A percentile compares a stretch with the other conserved stretches of the same genome.
Conservation (phyloP, 2,888 invertebrate species). For the Melieria omissa region DNA sequence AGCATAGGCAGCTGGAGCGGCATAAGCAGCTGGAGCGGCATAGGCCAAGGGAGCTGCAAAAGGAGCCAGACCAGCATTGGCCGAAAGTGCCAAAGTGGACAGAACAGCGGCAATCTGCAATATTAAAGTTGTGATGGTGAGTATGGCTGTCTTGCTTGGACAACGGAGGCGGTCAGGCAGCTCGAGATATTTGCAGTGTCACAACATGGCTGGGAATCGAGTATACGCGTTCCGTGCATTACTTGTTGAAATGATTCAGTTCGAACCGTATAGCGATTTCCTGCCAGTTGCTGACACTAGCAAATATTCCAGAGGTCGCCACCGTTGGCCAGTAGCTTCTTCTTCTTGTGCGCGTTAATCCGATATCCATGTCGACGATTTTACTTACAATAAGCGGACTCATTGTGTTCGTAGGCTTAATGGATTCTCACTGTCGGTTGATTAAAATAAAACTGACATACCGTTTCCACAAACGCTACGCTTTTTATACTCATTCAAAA, state of each 20-base stretch:
- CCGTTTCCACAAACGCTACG: slow-evolving; percentile 54
- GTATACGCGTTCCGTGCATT: too few species aligned
- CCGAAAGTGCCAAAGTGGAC: slow-evolving; percentile 63
- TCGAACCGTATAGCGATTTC: neutral
- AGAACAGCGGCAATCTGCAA: slow-evolving; percentile 62
- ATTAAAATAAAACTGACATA: slow-evolving; percentile 67
- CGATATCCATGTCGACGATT: slow-evolving; percentile 12
- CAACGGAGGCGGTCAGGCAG: too few species aligned
- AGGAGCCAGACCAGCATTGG: slow-evolving; percentile 60
- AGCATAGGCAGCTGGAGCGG: slow-evolving; percentile 37
- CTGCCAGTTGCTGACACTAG: too few species aligned
- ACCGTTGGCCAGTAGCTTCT: neutral
- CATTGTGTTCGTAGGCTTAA: slow-evolving; percentile 63
- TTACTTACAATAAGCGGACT: slow-evolving; percentile 67
- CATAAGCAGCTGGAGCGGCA: slow-evolving; percentile 44
- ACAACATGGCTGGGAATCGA: too few species aligned
- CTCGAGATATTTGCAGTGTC: too few species aligned
- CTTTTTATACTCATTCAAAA: slow-evolving; percentile 60
- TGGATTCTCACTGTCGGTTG: slow-evolving; percentile 65
- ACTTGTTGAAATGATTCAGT: too few species aligned
- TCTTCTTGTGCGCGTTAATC: neutral
- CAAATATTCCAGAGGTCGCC: neutral
- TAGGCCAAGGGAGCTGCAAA: slow-evolving; percentile 44
- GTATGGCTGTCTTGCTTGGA: too few species aligned
- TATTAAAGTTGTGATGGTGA: too few species aligned